Evolutionary conservation across 2,113 vertebrate species (phyloP).

Genomic region (Gallinago undulata): DNA sequence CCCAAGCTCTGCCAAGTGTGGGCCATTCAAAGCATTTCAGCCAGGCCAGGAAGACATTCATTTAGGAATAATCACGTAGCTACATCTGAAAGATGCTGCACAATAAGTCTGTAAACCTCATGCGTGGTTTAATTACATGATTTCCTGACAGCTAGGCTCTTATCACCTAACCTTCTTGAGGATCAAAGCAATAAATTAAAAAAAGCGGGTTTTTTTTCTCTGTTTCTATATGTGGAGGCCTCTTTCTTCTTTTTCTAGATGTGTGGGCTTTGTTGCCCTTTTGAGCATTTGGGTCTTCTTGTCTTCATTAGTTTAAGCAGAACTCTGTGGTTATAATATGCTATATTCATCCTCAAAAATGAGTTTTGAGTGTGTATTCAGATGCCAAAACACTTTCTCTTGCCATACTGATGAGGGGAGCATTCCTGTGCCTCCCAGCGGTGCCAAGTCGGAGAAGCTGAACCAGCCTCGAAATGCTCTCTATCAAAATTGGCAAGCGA

Average conservation of each 20-base stretch:
- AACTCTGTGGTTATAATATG: not conserved
- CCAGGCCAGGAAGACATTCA: not conserved
- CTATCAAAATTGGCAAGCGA: conserved; percentile 43
- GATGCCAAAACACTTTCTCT: not conserved
- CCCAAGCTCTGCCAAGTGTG: not conserved
- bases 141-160: conserved; percentile 16
- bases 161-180: not conserved
- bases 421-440: not conserved
- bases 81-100: not conserved
- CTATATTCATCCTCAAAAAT: not conserved
- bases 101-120: not conserved
- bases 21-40: not conserved
- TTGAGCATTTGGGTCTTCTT: not conserved
- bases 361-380: not conserved
- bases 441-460: not conserved
- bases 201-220: not conserved
- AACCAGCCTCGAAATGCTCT: not conserved
- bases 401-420: not conserved
- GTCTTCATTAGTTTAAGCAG: not conserved
- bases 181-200: conserved; percentile 1
- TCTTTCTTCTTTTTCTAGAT: not conserved
- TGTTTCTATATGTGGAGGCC: not conserved
- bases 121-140: not conserved
- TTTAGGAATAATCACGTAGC: not conserved
- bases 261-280: not conserved